These are phyloP conservation scores for Leptura quadrifasciata DNA, from an alignment of 2,888 invertebrate species.

Conservation along the genomic window DNA sequence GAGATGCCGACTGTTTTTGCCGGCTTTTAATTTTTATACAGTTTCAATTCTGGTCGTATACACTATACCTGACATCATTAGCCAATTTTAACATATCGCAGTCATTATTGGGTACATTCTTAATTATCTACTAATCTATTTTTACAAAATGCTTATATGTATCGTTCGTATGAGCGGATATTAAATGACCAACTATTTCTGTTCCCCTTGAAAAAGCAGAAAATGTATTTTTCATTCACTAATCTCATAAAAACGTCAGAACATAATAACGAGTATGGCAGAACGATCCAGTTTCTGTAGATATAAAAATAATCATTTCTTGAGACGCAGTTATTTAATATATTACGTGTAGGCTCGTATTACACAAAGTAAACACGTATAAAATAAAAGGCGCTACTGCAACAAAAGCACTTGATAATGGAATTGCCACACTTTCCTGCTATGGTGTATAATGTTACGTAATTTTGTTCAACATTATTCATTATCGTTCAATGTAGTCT, in stretches of 20 bases:
- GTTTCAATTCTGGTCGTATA: no score
- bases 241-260: not conserved
- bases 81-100: no score
- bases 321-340: not conserved
- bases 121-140: no score
- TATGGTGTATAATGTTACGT: slow-evolving; percentile 28
- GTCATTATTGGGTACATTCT: no score
- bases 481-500: slow-evolving; percentile 26
- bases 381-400: not conserved
- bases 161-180: no score
- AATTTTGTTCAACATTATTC: slow-evolving; percentile 30
- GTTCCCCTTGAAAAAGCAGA: no score
- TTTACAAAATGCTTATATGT: no score
- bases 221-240: not conserved
- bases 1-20: no score
- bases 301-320: not conserved
- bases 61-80: no score
- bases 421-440: slow-evolving; percentile 10
- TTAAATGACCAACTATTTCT: no score
- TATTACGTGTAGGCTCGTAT: not conserved
- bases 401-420: not conserved
- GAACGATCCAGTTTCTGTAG: not conserved
- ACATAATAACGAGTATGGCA: not conserved
- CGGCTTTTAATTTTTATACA: no score
- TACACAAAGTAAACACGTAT: not conserved